Percentiles rank a stretch among this genome's conserved stretches.
These are phyloP conservation scores for Lycopodina hypogea DNA, from an alignment of 37 sponge, comb jelly and placozoan genomes.

Conservation along the genomic window DNA sequence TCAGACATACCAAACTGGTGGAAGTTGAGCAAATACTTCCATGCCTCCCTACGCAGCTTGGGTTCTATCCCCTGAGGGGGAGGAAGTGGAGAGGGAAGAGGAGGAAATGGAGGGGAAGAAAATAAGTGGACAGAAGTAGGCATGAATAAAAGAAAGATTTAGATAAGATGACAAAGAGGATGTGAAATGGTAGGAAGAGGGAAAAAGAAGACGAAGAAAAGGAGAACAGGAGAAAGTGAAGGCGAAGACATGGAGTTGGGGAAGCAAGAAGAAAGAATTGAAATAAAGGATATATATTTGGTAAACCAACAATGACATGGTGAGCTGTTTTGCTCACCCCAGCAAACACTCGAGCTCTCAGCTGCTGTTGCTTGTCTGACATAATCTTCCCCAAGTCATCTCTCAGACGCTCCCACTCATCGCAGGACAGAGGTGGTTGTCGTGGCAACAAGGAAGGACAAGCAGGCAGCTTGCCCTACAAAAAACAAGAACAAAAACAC, in stretches of 20 bases:
- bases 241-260: not conserved
- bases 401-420: slow-evolving; percentile 80
- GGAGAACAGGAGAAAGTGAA: not conserved
- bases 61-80: slow-evolving; percentile 70
- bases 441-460: slow-evolving; percentile 30
- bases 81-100: not conserved
- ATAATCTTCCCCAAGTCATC: slow-evolving; percentile 63
- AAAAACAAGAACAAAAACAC: too few relatives aligned
- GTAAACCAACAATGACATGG: too few relatives aligned
- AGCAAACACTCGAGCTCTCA: slow-evolving; percentile 64
- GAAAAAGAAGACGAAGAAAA: not conserved
- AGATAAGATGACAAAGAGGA: not conserved
- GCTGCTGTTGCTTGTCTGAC: slow-evolving; percentile 24
- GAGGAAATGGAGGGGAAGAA: not conserved
- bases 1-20: slow-evolving; percentile 65
- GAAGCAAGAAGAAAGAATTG: not conserved
- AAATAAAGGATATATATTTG: not conserved
- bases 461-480: slow-evolving; percentile 56
- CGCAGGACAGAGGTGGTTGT: slow-evolving; percentile 50
- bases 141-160: too few relatives aligned
- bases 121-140: not conserved
- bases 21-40: slow-evolving; percentile 87
- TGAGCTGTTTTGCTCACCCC: slow-evolving; percentile 83
- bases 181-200: not conserved
- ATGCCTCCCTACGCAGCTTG: slow-evolving; percentile 70